Percentiles rank a stretch among this genome's conserved stretches.
Evolutionary conservation across 2,888 invertebrate genomes (phyloP).

Genomic region (Lucinisca nassula): DNA sequence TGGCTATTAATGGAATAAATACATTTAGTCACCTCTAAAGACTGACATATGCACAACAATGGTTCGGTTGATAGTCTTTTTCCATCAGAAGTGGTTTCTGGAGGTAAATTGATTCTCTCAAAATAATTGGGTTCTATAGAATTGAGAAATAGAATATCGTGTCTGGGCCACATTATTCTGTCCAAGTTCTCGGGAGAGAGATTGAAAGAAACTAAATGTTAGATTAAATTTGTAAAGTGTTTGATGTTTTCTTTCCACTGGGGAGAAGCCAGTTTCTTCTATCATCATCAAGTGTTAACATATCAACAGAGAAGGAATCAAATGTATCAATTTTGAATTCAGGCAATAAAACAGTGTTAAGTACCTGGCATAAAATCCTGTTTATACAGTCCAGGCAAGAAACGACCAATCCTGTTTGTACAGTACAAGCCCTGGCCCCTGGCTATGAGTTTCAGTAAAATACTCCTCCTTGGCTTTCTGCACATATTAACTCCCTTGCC

Average conservation of each 20-base stretch:
- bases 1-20: conserved; percentile 12
- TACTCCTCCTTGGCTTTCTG: no score
- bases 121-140: conserved; percentile 1
- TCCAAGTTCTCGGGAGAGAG: neutral
- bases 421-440: no score
- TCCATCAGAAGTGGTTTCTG: neutral
- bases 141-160: neutral
- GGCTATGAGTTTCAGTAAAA: no score
- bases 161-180: neutral
- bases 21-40: conserved; percentile 3
- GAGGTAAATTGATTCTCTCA: conserved; percentile 5
- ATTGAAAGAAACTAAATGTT: neutral
- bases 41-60: conserved; percentile 6
- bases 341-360: no score
- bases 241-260: neutral
- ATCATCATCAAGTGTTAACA: no score
- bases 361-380: no score
- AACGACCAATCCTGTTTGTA: no score
- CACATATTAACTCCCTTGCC: no score
- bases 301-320: no score
- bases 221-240: neutral
- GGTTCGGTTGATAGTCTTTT: neutral
- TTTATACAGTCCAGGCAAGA: no score
- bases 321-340: no score
- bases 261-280: no score